Evolutionary conservation across 2,797 vertebrate genomes (phyloP).

Genomic region (Threskiornis aethiopicus): DNA sequence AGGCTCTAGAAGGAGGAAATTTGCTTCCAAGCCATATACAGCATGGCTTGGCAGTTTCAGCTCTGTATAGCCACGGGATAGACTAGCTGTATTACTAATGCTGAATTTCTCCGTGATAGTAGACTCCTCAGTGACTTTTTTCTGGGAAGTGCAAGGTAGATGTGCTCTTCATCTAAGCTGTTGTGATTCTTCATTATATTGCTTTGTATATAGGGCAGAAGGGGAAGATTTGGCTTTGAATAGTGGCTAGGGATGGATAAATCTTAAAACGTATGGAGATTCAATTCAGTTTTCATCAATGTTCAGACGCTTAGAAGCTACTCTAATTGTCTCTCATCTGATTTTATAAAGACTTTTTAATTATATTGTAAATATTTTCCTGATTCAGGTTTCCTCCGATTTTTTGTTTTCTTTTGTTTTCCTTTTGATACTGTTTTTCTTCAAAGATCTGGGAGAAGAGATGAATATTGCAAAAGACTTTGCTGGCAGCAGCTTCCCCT

Average conservation of each 20-base stretch:
- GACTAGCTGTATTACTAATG: neutral
- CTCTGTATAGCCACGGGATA: too few relatives aligned
- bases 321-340: neutral
- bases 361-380: neutral
- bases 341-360: neutral
- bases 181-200: neutral
- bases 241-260: neutral
- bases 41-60: neutral
- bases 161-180: neutral
- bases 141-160: neutral
- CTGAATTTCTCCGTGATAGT: neutral
- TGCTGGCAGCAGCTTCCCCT: neutral
- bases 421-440: neutral
- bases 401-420: neutral
- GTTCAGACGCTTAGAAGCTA: neutral
- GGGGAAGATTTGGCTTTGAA: neutral
- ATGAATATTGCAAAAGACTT: neutral
- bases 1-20: neutral
- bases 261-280: neutral
- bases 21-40: neutral
- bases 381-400: neutral
- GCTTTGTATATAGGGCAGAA: neutral
- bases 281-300: neutral
- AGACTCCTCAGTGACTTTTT: neutral
- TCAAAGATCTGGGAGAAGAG: neutral